Evolutionary conservation across 2,888 invertebrate genomes (phyloP).

Genomic region (Acanthosepion pharaonis): DNA sequence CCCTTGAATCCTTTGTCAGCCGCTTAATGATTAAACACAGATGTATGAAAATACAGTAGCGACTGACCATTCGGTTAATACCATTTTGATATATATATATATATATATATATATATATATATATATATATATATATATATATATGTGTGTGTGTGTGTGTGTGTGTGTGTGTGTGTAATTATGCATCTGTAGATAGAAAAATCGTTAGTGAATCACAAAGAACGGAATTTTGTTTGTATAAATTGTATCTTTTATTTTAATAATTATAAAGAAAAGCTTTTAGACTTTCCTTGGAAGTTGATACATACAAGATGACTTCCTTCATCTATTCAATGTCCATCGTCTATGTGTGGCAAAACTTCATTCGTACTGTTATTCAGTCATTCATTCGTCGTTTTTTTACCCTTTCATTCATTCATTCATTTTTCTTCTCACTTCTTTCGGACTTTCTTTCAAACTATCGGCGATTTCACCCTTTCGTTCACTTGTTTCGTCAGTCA

Average conservation of each 20-base stretch:
- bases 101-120: too few species aligned
- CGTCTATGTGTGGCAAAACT: not conserved
- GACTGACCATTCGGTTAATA: too few species aligned
- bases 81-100: too few species aligned
- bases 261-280: not conserved
- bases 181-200: not conserved
- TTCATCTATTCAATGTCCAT: not conserved
- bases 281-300: not conserved
- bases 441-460: not conserved
- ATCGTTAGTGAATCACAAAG: not conserved
- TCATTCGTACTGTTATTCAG: not conserved
- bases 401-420: not conserved
- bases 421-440: not conserved
- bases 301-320: slow-evolving; percentile 33
- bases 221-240: not conserved
- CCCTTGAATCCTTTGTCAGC: too few species aligned
- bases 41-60: too few species aligned
- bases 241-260: slow-evolving; percentile 33
- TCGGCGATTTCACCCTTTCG: not conserved
- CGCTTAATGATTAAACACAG: too few species aligned
- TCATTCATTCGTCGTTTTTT: not conserved
- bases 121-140: too few species aligned
- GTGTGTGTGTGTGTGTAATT: too few species aligned
- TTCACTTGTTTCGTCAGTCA: not conserved
- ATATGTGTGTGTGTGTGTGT: too few species aligned